Conservation (phyloP, 2,797 vertebrate species). For the Clangula hyemalis region DNA sequence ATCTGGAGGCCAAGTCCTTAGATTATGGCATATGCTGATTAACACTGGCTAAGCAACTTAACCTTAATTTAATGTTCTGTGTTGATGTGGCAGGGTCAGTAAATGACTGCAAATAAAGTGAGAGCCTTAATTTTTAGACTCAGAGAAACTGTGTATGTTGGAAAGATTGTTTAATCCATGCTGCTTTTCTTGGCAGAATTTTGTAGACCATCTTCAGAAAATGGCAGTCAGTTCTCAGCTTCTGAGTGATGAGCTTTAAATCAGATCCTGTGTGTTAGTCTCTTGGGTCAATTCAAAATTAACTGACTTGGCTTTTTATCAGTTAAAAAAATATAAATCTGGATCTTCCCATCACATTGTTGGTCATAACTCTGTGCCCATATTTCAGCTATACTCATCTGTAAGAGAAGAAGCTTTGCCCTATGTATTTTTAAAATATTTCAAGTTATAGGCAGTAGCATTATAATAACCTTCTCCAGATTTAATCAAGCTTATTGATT, state of each 20-base stretch:
- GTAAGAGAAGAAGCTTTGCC: slow-evolving; percentile 17
- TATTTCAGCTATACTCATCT: slow-evolving; percentile 1
- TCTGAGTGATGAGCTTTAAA: slow-evolving; percentile 58
- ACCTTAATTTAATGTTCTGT: slow-evolving; percentile 20
- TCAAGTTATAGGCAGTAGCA: slow-evolving; percentile 43
- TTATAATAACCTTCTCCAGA: slow-evolving; percentile 47
- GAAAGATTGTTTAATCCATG: background rate
- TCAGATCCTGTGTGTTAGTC: slow-evolving; percentile 35
- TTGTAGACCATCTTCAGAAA: slow-evolving; percentile 59
- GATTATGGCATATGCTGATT: slow-evolving; percentile 27
- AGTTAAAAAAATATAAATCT: slow-evolving; percentile 39
- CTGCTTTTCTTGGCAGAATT: slow-evolving; percentile 60
- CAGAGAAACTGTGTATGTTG: slow-evolving; percentile 29
- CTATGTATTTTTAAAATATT: slow-evolving; percentile 29
- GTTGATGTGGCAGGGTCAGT: slow-evolving; percentile 11
- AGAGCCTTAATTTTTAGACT: slow-evolving; percentile 3
- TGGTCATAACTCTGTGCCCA: slow-evolving; percentile 4
- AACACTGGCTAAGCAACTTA: background rate
- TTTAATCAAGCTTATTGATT: slow-evolving; percentile 45
- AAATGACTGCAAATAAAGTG: slow-evolving; percentile 29
- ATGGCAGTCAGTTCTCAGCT: slow-evolving; percentile 42
- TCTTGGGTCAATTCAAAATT: slow-evolving; percentile 48
- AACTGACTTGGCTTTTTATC: slow-evolving; percentile 49
- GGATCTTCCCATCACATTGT: slow-evolving; percentile 34
- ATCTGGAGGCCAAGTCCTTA: slow-evolving; percentile 34